Evolutionary conservation across 2,113 vertebrate genomes (phyloP).

Genomic region (Hemichromis elongatus): DNA sequence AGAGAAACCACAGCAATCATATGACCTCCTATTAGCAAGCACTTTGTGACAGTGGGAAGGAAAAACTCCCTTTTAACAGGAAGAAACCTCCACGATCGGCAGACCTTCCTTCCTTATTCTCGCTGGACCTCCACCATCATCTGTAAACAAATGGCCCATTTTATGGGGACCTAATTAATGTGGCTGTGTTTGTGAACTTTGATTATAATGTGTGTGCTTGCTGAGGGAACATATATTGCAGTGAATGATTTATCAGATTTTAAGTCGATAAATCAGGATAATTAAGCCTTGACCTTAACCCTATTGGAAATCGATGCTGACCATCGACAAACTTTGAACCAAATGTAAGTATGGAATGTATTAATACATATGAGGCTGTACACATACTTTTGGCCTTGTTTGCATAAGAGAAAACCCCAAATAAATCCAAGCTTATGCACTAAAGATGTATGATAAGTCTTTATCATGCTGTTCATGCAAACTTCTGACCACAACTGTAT

Average conservation of each 20-base stretch:
- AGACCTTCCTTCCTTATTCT: neutral
- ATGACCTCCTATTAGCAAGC: accelerated
- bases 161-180: neutral
- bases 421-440: neutral
- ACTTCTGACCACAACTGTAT: neutral
- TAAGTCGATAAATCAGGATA: neutral
- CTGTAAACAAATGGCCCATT: neutral
- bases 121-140: neutral
- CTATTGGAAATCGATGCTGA: accelerated
- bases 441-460: neutral
- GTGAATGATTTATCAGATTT: accelerated
- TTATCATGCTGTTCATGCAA: neutral
- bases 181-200: neutral
- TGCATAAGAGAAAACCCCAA: accelerated
- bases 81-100: accelerated
- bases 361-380: neutral
- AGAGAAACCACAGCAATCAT: neutral
- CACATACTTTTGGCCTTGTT: neutral
- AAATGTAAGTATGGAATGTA: neutral
- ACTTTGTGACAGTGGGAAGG: neutral
- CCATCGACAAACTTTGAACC: neutral
- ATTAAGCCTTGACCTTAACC: accelerated
- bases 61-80: neutral
- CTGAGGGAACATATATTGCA: neutral
- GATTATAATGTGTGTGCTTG: neutral